Evolutionary conservation across 2,888 invertebrate genomes (phyloP).

Genomic region (Limnephilus rhombicus): DNA sequence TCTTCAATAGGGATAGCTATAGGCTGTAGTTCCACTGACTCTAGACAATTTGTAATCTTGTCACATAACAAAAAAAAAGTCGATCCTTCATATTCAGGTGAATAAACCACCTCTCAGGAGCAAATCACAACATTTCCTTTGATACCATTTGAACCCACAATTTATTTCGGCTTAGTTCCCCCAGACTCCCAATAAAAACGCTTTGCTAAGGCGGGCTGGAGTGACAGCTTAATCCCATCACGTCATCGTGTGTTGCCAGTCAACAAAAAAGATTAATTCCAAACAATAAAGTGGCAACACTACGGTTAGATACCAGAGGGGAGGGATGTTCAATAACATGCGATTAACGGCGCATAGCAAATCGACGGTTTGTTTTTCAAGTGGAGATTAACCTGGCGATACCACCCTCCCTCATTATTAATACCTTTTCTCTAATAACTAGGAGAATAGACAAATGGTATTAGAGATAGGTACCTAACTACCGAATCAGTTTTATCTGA

Average conservation of each 20-base stretch:
- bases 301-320: slow-evolving; percentile 21
- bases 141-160: background rate
- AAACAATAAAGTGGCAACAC: slow-evolving; percentile 55
- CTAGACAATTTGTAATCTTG: background rate
- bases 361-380: slow-evolving; percentile 61
- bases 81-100: background rate
- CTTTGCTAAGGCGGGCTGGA: slow-evolving; percentile 26
- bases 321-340: slow-evolving; percentile 62
- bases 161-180: slow-evolving; percentile 17
- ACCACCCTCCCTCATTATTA: slow-evolving; percentile 32
- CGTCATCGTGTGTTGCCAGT: slow-evolving; percentile 50
- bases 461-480: background rate
- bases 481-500: background rate
- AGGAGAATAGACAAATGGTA: background rate
- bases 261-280: slow-evolving; percentile 53
- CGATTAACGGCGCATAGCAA: slow-evolving; percentile 64
- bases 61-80: background rate
- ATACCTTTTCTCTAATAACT: background rate
- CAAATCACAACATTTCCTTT: background rate
- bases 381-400: slow-evolving; percentile 65
- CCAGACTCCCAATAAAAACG: slow-evolving; percentile 18
- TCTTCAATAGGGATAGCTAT: too few relatives aligned
- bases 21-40: too few relatives aligned
- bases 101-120: background rate
- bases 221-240: slow-evolving; percentile 55